Evolutionary conservation across 2,797 vertebrate species (phyloP), one percentile per base, ranked within the genome.

Genomic region (Alca torda): DNA sequence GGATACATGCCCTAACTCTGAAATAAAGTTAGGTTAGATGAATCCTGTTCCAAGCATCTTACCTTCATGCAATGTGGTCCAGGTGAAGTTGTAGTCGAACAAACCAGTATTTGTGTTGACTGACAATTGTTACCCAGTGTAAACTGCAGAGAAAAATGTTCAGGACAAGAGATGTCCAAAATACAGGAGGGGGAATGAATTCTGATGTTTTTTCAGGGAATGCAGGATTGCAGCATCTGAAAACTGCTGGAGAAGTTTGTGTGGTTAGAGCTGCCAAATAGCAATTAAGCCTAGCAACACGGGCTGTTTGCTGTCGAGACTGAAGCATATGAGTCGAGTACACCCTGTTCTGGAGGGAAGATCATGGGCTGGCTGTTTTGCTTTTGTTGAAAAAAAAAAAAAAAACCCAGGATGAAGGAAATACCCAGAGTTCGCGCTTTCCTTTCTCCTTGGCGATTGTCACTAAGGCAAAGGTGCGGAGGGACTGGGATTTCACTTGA

Each of bases 211-310:
- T 96, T 80, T 63, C 41, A 60, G 51, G 82, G 68, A 93, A 43
- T 0, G 0, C 0, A 0, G 45, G 46, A 43, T 46, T 83, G 69
- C 61, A 85, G 74, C 72, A 21, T 92, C 82, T 45, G 50, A 91
- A 91, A 94, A 94, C 89, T 78, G 84, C 82, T 86, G 94, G 91
- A 93, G 84, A 93, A 90, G 68, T 87, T 93, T 73, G 59, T 2
- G 6, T 68, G 43, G 67, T 90, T 89, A 48, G 63, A 69, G 78
- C 76, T 95, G 95, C 93, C 87, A 96, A 94, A 60, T 17, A 91
- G 75, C 91, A 92, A 84, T 89, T 83, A 85, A 87, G 68, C 91
- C 61, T 90, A 86, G 73, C 82, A 94, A 81, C 91, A 31, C 0
- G 12, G 78, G 75, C 89, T 96, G 91, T 80, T 92, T 95, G 94